Percentiles rank a stretch among this genome's conserved stretches.
phyloP scores from a whole-genome alignment of 2,888 invertebrate species.

The Nomada hirtipes region DNA sequence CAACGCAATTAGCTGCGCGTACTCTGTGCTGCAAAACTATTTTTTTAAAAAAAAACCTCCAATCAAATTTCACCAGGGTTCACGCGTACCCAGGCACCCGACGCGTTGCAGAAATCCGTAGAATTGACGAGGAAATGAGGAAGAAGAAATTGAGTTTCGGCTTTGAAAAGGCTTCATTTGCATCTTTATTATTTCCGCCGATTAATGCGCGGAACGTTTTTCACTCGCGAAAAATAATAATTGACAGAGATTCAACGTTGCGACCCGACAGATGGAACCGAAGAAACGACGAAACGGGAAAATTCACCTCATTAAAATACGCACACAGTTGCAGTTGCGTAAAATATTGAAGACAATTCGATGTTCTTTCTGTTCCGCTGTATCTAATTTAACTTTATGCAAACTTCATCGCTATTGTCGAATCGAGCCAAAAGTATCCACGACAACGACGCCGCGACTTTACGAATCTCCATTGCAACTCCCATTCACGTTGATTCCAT shows the following conservation, averaged over 20 bases:
- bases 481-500: slow-evolving; percentile 18
- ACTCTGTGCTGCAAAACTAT: too few species aligned
- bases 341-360: too few species aligned
- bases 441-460: not conserved
- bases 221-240: not conserved
- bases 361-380: too few species aligned
- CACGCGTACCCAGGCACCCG: not conserved
- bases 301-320: too few species aligned
- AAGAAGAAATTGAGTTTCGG: slow-evolving; percentile 18
- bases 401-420: not conserved
- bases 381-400: too few species aligned
- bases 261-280: too few species aligned
- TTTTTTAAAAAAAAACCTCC: not conserved
- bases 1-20: not conserved
- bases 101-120: not conserved
- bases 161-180: slow-evolving; percentile 19
- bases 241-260: not conserved
- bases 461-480: slow-evolving; percentile 18
- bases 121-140: slow-evolving; percentile 11
- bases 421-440: not conserved
- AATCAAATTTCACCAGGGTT: slow-evolving; percentile 6
- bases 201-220: not conserved
- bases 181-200: slow-evolving; percentile 17
- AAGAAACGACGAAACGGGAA: too few species aligned
- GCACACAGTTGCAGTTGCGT: too few species aligned